Evolutionary conservation across 2,113 vertebrate species (phyloP).

Genomic region (Ariopsis seemanni): DNA sequence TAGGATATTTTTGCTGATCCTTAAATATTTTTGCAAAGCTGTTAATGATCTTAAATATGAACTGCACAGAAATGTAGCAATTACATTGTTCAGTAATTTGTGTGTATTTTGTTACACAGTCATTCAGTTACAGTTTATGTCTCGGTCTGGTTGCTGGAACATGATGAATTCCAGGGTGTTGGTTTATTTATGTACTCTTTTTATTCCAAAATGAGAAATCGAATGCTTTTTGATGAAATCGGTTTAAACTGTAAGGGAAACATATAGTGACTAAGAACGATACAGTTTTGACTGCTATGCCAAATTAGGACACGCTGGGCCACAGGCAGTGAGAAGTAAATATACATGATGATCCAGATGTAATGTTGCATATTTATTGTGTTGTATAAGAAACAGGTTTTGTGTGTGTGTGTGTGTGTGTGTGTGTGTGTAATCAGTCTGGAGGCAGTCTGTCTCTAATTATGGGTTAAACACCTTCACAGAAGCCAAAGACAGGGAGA

Average conservation of each 20-base stretch:
- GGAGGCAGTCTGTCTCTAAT: constrained; percentile 47
- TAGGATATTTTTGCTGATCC: background rate
- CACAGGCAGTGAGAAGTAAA: constrained; percentile 7
- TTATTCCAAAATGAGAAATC: background rate
- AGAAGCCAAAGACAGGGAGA: constrained; percentile 48
- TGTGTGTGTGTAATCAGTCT: constrained; percentile 47
- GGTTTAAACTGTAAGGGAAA: background rate
- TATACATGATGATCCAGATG: constrained; percentile 12
- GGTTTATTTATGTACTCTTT: background rate
- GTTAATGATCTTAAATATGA: background rate
- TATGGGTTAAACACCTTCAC: constrained; percentile 55
- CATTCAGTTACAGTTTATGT: background rate
- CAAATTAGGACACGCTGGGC: background rate
- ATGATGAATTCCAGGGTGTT: background rate
- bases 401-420: constrained; percentile 15
- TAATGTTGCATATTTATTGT: background rate
- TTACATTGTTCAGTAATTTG: background rate
- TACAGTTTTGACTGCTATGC: background rate
- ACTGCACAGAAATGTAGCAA: background rate
- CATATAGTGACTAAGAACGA: background rate
- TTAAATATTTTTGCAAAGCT: background rate
- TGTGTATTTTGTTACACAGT: background rate
- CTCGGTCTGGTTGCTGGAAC: background rate
- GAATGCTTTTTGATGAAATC: background rate
- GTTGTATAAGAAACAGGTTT: background rate